phyloP scores from a whole-genome alignment of 2,797 vertebrate genomes.

The Coregonus suidteri region DNA sequence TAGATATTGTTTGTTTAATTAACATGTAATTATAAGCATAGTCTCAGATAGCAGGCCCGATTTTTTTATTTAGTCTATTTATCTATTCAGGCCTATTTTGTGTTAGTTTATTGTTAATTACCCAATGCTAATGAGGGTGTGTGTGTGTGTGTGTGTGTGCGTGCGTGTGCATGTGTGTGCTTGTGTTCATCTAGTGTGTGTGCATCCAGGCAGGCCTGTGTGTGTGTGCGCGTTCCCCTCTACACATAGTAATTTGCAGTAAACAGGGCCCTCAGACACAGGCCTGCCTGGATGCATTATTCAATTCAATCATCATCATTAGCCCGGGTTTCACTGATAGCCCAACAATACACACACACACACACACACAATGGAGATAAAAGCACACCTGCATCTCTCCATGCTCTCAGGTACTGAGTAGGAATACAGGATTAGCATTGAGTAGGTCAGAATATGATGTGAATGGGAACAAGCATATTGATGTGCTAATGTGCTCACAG shows the following conservation, averaged over 20 bases:
- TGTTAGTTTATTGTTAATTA: constrained; percentile 63
- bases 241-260: constrained; percentile 24
- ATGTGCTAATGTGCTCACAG: constrained; percentile 35
- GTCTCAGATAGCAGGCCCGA: constrained; percentile 38
- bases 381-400: constrained; percentile 8
- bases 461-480: constrained; percentile 19
- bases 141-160: background rate
- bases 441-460: constrained; percentile 20
- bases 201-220: too few species aligned
- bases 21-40: constrained; percentile 31
- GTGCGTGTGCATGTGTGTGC: background rate
- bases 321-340: background rate
- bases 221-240: background rate
- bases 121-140: constrained; percentile 51
- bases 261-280: constrained; percentile 36
- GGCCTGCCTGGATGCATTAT: constrained; percentile 39
- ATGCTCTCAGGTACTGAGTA: constrained; percentile 8
- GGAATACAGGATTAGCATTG: constrained; percentile 20
- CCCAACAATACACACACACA: constrained; percentile 9
- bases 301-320: constrained; percentile 39
- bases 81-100: constrained; percentile 47
- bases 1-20: constrained; percentile 50
- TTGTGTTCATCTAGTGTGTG: too few species aligned
- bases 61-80: constrained; percentile 54
- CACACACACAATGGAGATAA: constrained; percentile 9